phyloP scores from a whole-genome alignment of 2,888 invertebrate species.

The Tenthredo mesomela region DNA sequence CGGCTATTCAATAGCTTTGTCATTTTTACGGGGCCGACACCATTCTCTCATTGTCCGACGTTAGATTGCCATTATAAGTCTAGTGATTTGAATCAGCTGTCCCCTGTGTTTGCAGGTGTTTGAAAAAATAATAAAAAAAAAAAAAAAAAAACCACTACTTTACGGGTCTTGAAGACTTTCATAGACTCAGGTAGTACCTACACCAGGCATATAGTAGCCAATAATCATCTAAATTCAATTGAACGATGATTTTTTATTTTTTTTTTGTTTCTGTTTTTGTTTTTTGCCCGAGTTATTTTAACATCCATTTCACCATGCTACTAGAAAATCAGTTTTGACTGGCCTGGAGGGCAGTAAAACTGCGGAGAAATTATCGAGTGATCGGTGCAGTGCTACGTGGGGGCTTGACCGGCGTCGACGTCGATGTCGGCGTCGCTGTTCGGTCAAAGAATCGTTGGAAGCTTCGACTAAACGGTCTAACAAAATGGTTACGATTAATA shows the following conservation, averaged over 20 bases:
- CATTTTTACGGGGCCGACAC: slow-evolving; percentile 27
- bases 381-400: neutral
- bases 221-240: neutral
- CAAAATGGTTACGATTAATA: slow-evolving; percentile 43
- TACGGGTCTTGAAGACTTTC: slow-evolving; percentile 1
- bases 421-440: slow-evolving; percentile 26
- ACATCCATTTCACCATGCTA: neutral
- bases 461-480: slow-evolving; percentile 46
- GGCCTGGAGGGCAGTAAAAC: slow-evolving; percentile 19
- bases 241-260: neutral
- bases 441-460: slow-evolving; percentile 46
- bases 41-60: slow-evolving; percentile 23
- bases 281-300: neutral
- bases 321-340: slow-evolving; percentile 42
- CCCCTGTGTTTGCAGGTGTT: neutral
- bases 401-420: neutral
- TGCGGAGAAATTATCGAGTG: slow-evolving; percentile 13
- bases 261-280: no score
- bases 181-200: neutral
- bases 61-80: slow-evolving; percentile 15
- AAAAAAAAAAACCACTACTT: neutral
- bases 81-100: slow-evolving; percentile 11
- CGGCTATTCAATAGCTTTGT: slow-evolving; percentile 36
- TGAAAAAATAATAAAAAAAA: neutral
- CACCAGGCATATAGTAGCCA: neutral